These are phyloP conservation scores for Enteromius treurensis DNA, from an alignment of 2,797 vertebrate species.

Conservation along the genomic window DNA sequence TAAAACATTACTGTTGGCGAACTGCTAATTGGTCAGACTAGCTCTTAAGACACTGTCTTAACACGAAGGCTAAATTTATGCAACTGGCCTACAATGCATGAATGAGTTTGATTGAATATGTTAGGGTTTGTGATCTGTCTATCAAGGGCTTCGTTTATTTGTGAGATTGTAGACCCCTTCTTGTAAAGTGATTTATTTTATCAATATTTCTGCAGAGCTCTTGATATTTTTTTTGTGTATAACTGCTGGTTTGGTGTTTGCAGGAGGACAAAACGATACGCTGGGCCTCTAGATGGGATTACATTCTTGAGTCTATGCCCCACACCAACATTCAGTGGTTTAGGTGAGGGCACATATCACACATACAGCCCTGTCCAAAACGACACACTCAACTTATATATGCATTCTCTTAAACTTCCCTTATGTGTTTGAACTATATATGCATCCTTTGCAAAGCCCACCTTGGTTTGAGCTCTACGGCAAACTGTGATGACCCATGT, in stretches of 20 bases:
- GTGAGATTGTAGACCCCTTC: not conserved
- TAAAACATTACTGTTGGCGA: too few species aligned
- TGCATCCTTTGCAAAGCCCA: not conserved
- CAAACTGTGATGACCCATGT: not conserved
- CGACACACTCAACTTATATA: not conserved
- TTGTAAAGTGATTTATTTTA: not conserved
- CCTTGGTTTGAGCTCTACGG: not conserved
- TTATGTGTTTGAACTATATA: not conserved
- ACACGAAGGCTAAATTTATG: too few species aligned
- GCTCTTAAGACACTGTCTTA: too few species aligned
- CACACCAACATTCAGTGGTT: slow-evolving; percentile 97
- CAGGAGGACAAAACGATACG: slow-evolving; percentile 87
- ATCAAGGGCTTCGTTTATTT: not conserved
- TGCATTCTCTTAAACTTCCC: not conserved
- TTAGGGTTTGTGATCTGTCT: not conserved
- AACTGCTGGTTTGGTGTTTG: slow-evolving; percentile 19
- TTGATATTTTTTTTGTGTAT: not conserved
- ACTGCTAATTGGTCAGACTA: too few species aligned
- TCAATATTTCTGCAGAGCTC: not conserved
- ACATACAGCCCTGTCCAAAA: not conserved
- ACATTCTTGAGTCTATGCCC: slow-evolving; percentile 94
- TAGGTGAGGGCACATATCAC: slow-evolving; percentile 76
- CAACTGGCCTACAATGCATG: not conserved
- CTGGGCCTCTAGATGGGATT: slow-evolving; percentile 96
- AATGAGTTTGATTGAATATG: not conserved